A percentile compares a stretch with the other conserved stretches of the same genome.
Evolutionary conservation across 2,797 vertebrate genomes (phyloP).

Genomic region (Epinephelus coioides): DNA sequence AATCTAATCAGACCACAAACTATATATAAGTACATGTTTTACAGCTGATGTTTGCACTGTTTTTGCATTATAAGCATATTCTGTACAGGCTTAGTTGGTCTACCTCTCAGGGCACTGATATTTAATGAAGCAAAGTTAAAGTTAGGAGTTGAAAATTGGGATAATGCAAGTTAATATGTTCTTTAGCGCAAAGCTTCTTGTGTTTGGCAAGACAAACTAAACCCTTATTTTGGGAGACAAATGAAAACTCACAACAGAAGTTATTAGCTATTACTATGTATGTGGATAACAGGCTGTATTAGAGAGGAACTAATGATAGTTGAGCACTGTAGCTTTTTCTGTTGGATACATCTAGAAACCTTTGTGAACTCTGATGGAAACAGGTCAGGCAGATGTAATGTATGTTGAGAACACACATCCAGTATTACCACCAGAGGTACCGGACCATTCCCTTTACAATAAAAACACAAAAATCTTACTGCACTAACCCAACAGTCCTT

Average conservation of each 20-base stretch:
- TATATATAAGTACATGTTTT: background rate
- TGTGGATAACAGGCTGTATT: background rate
- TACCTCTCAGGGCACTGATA: background rate
- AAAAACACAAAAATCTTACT: background rate
- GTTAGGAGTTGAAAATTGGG: background rate
- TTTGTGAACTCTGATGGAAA: background rate
- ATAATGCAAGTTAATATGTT: background rate
- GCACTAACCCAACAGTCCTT: background rate
- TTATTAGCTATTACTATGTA: background rate
- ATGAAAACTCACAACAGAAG: background rate
- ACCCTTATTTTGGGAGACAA: background rate
- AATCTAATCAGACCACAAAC: background rate
- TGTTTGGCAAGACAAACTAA: background rate
- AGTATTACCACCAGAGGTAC: background rate
- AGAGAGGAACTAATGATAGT: background rate
- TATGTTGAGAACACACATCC: background rate
- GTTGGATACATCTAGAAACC: background rate
- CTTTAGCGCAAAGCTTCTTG: background rate
- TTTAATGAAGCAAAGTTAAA: conserved; percentile 1
- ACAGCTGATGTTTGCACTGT: background rate
- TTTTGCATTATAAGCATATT: background rate
- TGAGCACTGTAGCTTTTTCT: background rate
- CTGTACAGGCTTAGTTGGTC: background rate
- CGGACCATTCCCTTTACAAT: background rate
- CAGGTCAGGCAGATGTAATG: background rate